Evolutionary conservation across 2,797 vertebrate species (phyloP).

Genomic region (Ceryle rudis): DNA sequence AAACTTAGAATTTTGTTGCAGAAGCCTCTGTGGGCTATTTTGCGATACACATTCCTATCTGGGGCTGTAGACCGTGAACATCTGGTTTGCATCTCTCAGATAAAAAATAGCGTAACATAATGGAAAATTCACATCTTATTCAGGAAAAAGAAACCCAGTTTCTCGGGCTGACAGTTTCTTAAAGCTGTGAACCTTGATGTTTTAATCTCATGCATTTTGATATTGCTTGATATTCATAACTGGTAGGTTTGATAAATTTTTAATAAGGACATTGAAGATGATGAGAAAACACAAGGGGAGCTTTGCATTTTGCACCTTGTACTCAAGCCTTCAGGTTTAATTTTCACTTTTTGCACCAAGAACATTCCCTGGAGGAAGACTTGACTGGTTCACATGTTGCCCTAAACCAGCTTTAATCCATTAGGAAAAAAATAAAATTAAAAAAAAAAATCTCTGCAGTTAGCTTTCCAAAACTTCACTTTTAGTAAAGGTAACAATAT

Average conservation of each 20-base stretch:
- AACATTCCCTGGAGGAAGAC: neutral
- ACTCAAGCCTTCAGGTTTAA: conserved; percentile 56
- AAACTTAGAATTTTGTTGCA: neutral
- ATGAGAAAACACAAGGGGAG: conserved; percentile 53
- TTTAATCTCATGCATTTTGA: conserved; percentile 75
- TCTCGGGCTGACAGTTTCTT: conserved; percentile 53
- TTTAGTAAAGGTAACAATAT: neutral
- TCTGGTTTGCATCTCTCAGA: conserved; percentile 58
- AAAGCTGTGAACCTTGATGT: conserved; percentile 70
- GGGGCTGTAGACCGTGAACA: conserved; percentile 8
- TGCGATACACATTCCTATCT: neutral
- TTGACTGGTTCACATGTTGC: neutral
- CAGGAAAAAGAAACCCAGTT: conserved; percentile 45
- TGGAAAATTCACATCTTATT: conserved; percentile 38
- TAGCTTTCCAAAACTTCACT: neutral
- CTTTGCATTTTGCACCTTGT: conserved; percentile 59
- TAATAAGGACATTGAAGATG: conserved; percentile 68
- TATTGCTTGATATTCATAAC: conserved; percentile 72
- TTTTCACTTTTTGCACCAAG: conserved; percentile 67
- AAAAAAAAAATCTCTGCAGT: neutral
- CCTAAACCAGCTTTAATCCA: conserved; percentile 2
- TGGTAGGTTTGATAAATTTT: conserved; percentile 72
- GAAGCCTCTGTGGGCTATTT: conserved; percentile 7
- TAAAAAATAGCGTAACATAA: neutral
- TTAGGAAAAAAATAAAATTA: neutral